phyloP scores from a whole-genome alignment of 2,113 vertebrate species.

The Hyperopisus bebe region DNA sequence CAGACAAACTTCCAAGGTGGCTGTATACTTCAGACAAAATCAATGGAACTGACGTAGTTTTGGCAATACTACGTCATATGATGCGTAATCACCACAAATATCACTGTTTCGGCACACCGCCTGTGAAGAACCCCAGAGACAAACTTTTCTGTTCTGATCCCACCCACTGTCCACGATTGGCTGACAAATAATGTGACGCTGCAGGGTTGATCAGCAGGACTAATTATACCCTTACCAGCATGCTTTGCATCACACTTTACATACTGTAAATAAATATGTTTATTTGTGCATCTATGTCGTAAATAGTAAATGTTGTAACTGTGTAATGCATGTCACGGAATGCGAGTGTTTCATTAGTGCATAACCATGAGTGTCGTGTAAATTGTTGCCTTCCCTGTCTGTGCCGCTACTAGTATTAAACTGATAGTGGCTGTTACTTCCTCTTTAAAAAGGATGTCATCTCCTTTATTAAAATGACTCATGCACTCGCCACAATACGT shows the following conservation, averaged over 20 bases:
- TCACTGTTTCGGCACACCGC: background rate
- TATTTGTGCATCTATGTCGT: background rate
- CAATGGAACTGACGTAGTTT: background rate
- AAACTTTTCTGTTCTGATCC: background rate
- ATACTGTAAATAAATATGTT: too few species aligned
- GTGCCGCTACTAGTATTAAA: background rate
- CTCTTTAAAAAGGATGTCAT: background rate
- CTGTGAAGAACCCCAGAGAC: background rate
- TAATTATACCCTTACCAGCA: background rate
- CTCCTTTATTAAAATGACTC: background rate
- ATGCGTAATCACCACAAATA: background rate
- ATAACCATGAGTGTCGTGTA: background rate
- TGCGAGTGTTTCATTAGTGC: background rate
- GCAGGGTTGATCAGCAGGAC: background rate
- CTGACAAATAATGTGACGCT: background rate
- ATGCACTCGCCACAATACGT: background rate
- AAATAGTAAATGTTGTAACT: background rate
- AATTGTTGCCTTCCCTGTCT: background rate
- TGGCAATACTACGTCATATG: background rate
- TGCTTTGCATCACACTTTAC: background rate
- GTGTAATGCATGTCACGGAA: background rate
- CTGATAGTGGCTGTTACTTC: background rate
- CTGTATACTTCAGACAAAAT: background rate
- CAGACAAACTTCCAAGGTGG: background rate
- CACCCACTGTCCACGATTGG: background rate